Evolutionary conservation across 2,888 invertebrate species (phyloP), one percentile per base, ranked within the genome.

Genomic region (Drosophila borealis): DNA sequence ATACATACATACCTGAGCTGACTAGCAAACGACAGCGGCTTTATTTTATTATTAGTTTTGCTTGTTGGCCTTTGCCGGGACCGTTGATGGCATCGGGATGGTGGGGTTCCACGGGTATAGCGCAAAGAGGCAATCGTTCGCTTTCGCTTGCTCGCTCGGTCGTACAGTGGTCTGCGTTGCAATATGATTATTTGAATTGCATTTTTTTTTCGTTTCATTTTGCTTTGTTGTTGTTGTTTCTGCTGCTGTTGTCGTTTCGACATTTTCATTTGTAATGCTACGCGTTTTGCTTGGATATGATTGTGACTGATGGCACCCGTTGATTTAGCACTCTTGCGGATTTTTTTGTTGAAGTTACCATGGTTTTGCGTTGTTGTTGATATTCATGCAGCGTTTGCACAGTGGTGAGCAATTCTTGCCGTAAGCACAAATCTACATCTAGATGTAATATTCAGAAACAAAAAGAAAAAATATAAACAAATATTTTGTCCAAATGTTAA

Each of bases 1-100:
- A 57, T 39, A 55, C 50, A 44, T 36, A 45, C 60, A 61, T 70
- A 77, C 73, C 77, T 76, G 75, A 77, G 64, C 67, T 53, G 74
- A 70, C 70, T 81, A 55, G 68, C 77, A 77, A 80, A 68, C 79
- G 79, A 68, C 81, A 78, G 73, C 70, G 78, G 83, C 87, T 83
- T 86, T 86, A 81, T 81, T 77, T 86, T 83, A 83, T 83, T 86
- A 86, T 86, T 83, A 83, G 82, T 80, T 82, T 70, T 86, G 81
- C 69, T 78, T 82, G 76, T 80, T 60, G 74, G 63, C 65, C 73
- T 70, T 76, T 80, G 63, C 53, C 70, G 73, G 33, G 62, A 25
- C 50, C 56, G 34, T 46, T 25, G 50, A 19, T n/a, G 34, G 36
- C 48, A 19, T 21, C 41, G 54, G 41, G 59, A 33, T 29, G 55